Evolutionary conservation across 1,140 invertebrate species (phyloP).

Genomic region (Vollenhovia emeryi): DNA sequence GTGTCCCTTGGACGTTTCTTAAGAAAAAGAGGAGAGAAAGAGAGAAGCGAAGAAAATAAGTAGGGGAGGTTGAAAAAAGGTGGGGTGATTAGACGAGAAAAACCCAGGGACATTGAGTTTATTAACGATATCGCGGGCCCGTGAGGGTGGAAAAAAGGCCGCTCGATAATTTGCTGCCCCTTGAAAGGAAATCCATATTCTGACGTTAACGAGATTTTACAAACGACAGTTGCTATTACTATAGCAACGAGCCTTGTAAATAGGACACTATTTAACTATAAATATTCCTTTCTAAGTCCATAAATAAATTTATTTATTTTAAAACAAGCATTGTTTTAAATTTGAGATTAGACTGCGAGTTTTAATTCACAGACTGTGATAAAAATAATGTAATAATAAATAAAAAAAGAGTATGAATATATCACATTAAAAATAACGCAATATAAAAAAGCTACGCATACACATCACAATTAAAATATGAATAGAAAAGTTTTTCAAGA

Average conservation of each 20-base stretch:
- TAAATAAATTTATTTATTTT: not conserved
- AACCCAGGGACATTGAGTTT: constrained; percentile 80
- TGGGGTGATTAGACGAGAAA: constrained; percentile 83
- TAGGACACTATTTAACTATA: constrained; percentile 67
- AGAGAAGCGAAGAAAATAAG: constrained; percentile 54
- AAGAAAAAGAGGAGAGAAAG: constrained; percentile 51
- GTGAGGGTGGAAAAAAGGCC: constrained; percentile 78
- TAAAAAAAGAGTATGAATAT: not conserved
- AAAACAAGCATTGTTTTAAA: not conserved
- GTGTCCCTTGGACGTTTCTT: constrained; percentile 76
- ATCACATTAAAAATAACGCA: not conserved
- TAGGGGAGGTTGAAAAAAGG: constrained; percentile 60
- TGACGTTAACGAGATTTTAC: constrained; percentile 75
- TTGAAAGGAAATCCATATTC: constrained; percentile 76
- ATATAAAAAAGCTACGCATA: not conserved
- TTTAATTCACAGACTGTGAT: not conserved
- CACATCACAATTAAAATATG: not conserved
- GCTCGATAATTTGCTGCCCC: constrained; percentile 81
- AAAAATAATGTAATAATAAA: not conserved
- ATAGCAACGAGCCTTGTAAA: constrained; percentile 66
- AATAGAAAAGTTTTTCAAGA: not conserved
- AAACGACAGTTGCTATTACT: constrained; percentile 67
- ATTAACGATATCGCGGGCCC: constrained; percentile 84
- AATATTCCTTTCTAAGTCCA: not conserved
- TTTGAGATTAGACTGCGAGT: not conserved